Base-by-base conservation (phyloP, 2,113 vertebrate genomes). In the Tor tambroides region DNA sequence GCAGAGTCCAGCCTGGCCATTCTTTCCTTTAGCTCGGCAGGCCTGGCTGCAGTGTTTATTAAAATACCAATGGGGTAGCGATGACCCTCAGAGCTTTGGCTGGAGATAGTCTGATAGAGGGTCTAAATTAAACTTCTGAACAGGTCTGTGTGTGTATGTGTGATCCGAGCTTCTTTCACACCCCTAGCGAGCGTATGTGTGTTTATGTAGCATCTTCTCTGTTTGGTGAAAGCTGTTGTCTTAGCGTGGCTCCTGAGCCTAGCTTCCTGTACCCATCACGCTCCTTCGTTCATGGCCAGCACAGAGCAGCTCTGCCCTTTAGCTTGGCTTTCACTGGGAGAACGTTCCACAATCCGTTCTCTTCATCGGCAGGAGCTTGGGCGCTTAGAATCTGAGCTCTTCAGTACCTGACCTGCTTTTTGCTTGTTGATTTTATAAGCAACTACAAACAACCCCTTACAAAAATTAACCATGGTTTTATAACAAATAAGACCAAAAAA, bases 81-180 rank as follows among this genome's bases (percentile, higher is more conserved):
- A 63, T 75, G 46, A 61, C 85, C 84, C 84, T 84, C 80, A 72
- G 30, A 51, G 89, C 23, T 84, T 80, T 90, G 87, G 89, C 85
- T 80, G 35, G 30, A 54, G 30, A 46, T 43, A 2, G 38, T 59
- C 7, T 28, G 65, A n/a, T n/a, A 32, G 38, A 56, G 65, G 78
- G 67, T 88, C 89, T 89, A 88, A 86, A 86, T 88, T 87, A 86
- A 89, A 84, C 79, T 56, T 23, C 74, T 17, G 26, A 30, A 38
- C 51, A 61, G 9, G 63, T 83, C 38, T 61, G 38, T 87, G 69
- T 75, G 74, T 46, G 21, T 49, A 38, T 65, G 85, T 43, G 75
- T 86, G 35, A 61, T 80, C 51, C 10, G 23, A 61, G 61, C 41
- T 85, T 21, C 86, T 85, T 65, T 83, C 82, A 78, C 72, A 79